Conservation (phyloP, 2,113 vertebrate genomes). For the Mungos mungo region DNA sequence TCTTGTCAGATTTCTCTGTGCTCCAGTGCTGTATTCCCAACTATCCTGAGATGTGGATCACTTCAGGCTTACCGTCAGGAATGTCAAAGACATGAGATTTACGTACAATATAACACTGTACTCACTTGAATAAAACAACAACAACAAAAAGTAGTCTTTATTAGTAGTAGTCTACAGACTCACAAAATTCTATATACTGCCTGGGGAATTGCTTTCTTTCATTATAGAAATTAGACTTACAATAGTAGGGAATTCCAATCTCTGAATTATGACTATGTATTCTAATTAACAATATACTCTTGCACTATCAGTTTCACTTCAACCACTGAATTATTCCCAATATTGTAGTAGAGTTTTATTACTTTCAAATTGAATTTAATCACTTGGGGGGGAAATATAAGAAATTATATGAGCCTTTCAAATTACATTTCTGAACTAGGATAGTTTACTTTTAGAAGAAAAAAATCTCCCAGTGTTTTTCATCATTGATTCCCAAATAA, state of each 20-base stretch:
- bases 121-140: not conserved
- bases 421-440: slow-evolving; percentile 68
- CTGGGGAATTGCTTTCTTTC: slow-evolving; percentile 48
- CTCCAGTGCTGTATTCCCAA: not conserved
- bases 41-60: not conserved
- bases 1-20: not conserved
- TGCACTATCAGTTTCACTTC: slow-evolving; percentile 65
- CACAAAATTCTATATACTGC: slow-evolving; percentile 36
- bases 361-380: slow-evolving; percentile 78
- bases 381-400: slow-evolving; percentile 68
- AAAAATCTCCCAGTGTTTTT: slow-evolving; percentile 51
- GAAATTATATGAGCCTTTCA: slow-evolving; percentile 70
- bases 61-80: not conserved
- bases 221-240: slow-evolving; percentile 64
- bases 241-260: slow-evolving; percentile 44
- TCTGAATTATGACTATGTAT: slow-evolving; percentile 66
- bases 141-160: slow-evolving; percentile 18
- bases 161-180: not conserved
- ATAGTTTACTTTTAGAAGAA: slow-evolving; percentile 73
- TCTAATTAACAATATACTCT: slow-evolving; percentile 78
- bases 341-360: slow-evolving; percentile 74
- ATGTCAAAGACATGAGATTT: not conserved
- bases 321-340: slow-evolving; percentile 72
- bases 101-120: not conserved
- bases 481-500: slow-evolving; percentile 29